phyloP scores from a whole-genome alignment of 2,888 invertebrate species.

The Sphaeridia pumilis region DNA sequence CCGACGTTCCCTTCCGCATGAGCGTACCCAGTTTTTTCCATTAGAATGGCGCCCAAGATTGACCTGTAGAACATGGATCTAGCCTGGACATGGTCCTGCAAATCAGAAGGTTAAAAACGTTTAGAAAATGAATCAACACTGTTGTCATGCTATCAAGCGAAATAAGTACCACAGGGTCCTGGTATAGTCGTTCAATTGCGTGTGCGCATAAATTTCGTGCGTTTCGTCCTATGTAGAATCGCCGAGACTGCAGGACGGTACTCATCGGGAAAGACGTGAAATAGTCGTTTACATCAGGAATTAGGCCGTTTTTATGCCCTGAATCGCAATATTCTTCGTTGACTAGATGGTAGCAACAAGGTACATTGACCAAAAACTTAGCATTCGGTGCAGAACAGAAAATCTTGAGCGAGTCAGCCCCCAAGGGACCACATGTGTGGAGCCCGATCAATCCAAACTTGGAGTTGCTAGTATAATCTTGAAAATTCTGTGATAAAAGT shows the following conservation, averaged over 20 bases:
- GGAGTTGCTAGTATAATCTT: neutral
- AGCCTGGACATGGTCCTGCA: slow-evolving; percentile 42
- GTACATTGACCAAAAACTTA: slow-evolving; percentile 60
- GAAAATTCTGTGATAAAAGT: slow-evolving; percentile 15
- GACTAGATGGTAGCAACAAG: slow-evolving; percentile 81
- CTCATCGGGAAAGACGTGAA: slow-evolving; percentile 57
- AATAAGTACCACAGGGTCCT: slow-evolving; percentile 41
- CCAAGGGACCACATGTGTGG: slow-evolving; percentile 80
- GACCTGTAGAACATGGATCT: slow-evolving; percentile 63
- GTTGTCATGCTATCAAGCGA: neutral
- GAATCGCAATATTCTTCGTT: slow-evolving; percentile 46
- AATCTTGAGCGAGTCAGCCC: slow-evolving; percentile 57
- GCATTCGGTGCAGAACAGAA: slow-evolving; percentile 50
- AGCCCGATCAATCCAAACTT: slow-evolving; percentile 50
- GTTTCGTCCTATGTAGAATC: slow-evolving; percentile 53
- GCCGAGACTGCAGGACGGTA: slow-evolving; percentile 45
- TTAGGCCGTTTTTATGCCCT: neutral
- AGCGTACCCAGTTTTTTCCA: slow-evolving; percentile 40
- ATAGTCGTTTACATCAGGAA: neutral
- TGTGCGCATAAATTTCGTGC: slow-evolving; percentile 78
- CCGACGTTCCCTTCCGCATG: slow-evolving; percentile 47
- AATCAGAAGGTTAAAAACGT: neutral
- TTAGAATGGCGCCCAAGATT: slow-evolving; percentile 50
- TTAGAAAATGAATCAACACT: neutral
- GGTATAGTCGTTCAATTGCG: slow-evolving; percentile 57